These are phyloP conservation scores for Bradypodion pumilum DNA, from an alignment of 2,797 vertebrate species.

Conservation along the genomic window DNA sequence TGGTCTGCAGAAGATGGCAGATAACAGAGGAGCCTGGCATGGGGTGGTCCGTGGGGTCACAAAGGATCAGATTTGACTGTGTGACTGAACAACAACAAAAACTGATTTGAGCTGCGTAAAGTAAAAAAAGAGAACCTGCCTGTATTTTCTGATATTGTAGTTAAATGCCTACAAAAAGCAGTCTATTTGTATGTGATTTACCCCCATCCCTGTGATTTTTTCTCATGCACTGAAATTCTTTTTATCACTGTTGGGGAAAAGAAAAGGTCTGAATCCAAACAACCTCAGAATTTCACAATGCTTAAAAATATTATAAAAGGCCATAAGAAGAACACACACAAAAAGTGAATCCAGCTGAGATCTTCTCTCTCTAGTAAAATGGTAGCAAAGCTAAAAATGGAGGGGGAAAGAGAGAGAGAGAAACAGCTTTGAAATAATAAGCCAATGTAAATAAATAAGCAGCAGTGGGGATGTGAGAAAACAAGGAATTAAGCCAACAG, in stretches of 20 bases:
- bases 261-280: neutral
- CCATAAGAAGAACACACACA: conserved; percentile 55
- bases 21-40: too few species aligned
- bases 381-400: conserved; percentile 55
- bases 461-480: conserved; percentile 68
- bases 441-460: conserved; percentile 68
- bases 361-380: conserved; percentile 65
- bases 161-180: neutral
- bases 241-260: neutral
- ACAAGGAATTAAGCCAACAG: conserved; percentile 72
- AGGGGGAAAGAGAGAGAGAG: conserved; percentile 32
- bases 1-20: too few species aligned
- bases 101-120: too few species aligned
- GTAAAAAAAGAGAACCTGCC: neutral
- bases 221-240: neutral
- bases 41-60: too few species aligned
- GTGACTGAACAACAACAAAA: too few species aligned
- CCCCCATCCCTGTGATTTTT: neutral
- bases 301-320: conserved; percentile 59
- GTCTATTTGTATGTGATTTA: too few species aligned
- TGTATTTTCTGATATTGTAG: neutral
- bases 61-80: too few species aligned
- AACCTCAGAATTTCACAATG: conserved; percentile 12
- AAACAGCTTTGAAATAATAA: conserved; percentile 52
- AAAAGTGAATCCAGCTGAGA: conserved; percentile 59